Base-by-base conservation (phyloP, 2,797 vertebrate genomes). In the Hyperoplus lanceolatus region DNA sequence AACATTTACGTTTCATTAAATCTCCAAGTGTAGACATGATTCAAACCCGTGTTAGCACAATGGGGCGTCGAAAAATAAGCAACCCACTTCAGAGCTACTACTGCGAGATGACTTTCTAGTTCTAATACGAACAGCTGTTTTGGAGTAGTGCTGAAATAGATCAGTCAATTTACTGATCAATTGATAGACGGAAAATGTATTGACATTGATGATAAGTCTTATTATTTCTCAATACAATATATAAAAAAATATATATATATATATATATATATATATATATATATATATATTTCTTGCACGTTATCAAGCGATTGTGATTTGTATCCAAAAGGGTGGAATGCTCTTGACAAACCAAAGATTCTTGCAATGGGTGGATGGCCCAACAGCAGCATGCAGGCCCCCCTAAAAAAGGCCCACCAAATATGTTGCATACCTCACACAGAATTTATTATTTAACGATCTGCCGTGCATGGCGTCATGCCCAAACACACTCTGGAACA, bases 381-480 rank as follows among this genome's bases (percentile, higher is more conserved):
- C 14, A 29, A 29, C 58, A 0, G 43, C 2, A 14, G 75, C 49
- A 29, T 29, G 29, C 29, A 29, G 29, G 29, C 29, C 29, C 29
- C 29, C 29, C 29, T 14, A 57, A 49, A 73, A 73, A 55, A 42
- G 21, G 21, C 48, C 48, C 39, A 21, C 42, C 38, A 68, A 73
- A 80, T 42, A 56, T 41, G 71, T n/a, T 51, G 56, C 74, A 79
- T 82, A 77, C 75, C 57, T 80, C 63, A 59, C 66, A 46, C 15
- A 74, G 55, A 85, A 81, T 42, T 63, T 70, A 73, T 70, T 74
- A 87, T 83, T 80, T 68, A 88, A 91, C 58, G 21, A 86, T 76
- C 54, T 51, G 75, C 59, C 0, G 11, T 75, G 29, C 29, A 29
- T 29, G 84, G 82, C 75, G 5, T 75, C 62, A 1, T 63, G 77